Evolutionary conservation across 2,888 invertebrate genomes (phyloP), one percentile per base, ranked within the genome.

Genomic region (Scaptomyza cyrtandrae): DNA sequence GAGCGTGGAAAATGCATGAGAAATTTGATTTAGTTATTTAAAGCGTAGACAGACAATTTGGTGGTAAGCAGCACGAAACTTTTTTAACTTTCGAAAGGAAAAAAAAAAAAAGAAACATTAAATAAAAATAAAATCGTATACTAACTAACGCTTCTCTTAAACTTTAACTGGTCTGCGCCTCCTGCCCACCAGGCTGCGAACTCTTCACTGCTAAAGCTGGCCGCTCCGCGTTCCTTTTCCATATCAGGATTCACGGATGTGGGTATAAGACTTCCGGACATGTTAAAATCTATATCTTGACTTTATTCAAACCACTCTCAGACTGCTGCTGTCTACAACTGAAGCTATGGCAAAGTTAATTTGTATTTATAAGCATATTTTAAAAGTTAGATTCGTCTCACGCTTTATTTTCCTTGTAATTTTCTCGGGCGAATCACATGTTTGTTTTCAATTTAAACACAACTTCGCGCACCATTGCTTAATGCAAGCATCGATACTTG

Each of bases 151-250:
- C 57, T 57, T 43, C 85, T 55, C 37, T 75, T 85, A 49, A 81
- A 77, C n/a, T 68, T 69, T 3, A 86, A 57, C 14, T 95, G 95
- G 54, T 95, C 93, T 61, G 92, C 92, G 16, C 95, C 95, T 3
- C 97, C 97, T 92, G 97, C 96, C 68, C 96, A 93, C 74, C 96
- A 93, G 91, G 95, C 92, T 0, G 96, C 97, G 71, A 97, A 93
- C 91, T 97, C 97, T 71, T 93, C 93, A 6, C 94, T 92, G 89
- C 94, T 93, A 87, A 97, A 96, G 7, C 94, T 94, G 83, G 96
- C 96, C 77, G 94, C 94, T 74, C 94, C 92, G 57, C 97, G 94
- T 92, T 97, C 97, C 73, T 93, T 94, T 80, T 93, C 93, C 72
- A 97, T 92, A 93, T 97, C 96, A 7, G 93, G 91, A 91, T 96